Evolutionary conservation across 2,797 vertebrate genomes (phyloP), one percentile per base, ranked within the genome.

Genomic region (Cyprinodon diabolis): DNA sequence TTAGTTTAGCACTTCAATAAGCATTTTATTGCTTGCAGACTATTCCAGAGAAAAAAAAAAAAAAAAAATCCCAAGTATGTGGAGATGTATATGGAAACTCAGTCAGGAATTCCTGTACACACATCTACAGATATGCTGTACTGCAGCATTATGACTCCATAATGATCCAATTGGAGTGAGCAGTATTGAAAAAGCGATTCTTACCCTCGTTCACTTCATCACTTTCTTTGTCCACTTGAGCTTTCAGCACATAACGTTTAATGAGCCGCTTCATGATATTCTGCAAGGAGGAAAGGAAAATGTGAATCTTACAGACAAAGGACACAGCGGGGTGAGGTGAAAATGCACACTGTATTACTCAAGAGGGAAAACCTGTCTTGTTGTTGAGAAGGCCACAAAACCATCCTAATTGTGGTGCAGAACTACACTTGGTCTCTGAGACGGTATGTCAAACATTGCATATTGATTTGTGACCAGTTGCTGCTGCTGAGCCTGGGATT

Each of bases 241-340:
- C 98, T 93, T 98, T 99, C 78, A 99, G 94, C 72, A 99, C 97
- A 0, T 97, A 99, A 1, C 98, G 96, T 89, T 99, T 99, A 77
- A 98, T 99, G 83, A 99, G 95, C 9, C 97, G 96, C 84, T 98
- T 99, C 97, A 99, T 99, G 90, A 99, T 99, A 85, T 97, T 99
- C 98, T 99, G 90, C 51, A 81, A 73, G 68, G 81, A 76, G 90
- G 79, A 77, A 56, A 80, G 19, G 47, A 17, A 72, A 76, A 68
- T 55, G 23, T 73, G 56, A 56, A 37, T 69, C 84, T 85, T 73
- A 79, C 13, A 65, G n/a, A 23, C 40, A 71, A 60, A 71, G 51
- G 51, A 66, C 25, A 25, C 69, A 70, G 71, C 71, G 65, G 51
- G 49, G 67, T 45, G 60, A 81, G 7, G 60, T n/a, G 52, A 63